Evolutionary conservation across 2,888 invertebrate species (phyloP).

Genomic region (Leucoptera coffeella): DNA sequence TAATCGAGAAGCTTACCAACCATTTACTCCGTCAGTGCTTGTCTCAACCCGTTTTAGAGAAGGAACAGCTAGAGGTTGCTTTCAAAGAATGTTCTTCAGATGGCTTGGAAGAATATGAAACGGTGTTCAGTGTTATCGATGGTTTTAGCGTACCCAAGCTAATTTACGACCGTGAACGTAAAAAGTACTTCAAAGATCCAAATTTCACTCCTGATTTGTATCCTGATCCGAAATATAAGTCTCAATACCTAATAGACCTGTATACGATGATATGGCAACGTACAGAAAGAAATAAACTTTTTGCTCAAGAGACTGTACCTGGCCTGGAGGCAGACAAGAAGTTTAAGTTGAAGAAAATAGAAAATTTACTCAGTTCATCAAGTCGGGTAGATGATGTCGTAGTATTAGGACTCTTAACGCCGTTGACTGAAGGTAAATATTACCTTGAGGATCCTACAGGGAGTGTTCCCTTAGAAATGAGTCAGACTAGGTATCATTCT

Average conservation of each 20-base stretch:
- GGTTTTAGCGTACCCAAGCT: constrained; percentile 78
- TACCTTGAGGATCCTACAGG: constrained; percentile 93
- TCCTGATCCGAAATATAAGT: constrained; percentile 62
- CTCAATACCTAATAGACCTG: constrained; percentile 58
- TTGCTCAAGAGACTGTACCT: constrained; percentile 56
- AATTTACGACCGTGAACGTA: constrained; percentile 67
- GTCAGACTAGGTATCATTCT: constrained; percentile 66
- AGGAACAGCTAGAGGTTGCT: constrained; percentile 66
- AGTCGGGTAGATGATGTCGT: constrained; percentile 66
- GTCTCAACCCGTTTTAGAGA: constrained; percentile 65
- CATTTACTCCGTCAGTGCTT: constrained; percentile 75
- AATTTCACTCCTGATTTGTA: constrained; percentile 35
- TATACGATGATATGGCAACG: constrained; percentile 69
- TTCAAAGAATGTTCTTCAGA: constrained; percentile 57
- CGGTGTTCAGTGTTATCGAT: constrained; percentile 71
- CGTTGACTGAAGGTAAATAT: constrained; percentile 79
- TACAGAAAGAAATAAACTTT: constrained; percentile 71
- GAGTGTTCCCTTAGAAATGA: constrained; percentile 73
- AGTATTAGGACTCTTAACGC: constrained; percentile 62
- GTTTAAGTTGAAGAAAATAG: constrained; percentile 61
- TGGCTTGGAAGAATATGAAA: constrained; percentile 63
- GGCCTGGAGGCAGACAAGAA: constrained; percentile 49
- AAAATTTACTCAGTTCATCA: constrained; percentile 70
- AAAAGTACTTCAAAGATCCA: constrained; percentile 62
- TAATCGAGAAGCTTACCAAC: constrained; percentile 70